Conservation (phyloP, 2,113 vertebrate species). For the Rattus rattus region DNA sequence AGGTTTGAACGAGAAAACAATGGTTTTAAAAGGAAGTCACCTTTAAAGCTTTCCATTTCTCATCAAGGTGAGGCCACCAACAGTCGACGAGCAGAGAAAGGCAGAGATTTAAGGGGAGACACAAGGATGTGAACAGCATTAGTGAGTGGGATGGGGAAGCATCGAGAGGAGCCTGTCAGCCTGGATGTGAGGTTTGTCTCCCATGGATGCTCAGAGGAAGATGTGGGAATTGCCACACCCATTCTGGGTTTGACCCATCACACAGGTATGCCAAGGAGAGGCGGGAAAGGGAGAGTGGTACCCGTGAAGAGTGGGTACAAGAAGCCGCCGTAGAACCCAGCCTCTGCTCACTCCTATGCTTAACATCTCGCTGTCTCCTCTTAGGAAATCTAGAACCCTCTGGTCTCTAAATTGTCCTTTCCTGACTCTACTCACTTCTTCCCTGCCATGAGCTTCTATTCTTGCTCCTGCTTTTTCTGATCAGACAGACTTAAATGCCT, state of each 20-base stretch:
- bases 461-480: neutral
- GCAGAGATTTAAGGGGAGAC: neutral
- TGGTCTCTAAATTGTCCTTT: neutral
- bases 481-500: neutral
- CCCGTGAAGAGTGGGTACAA: neutral
- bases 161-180: neutral
- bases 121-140: neutral
- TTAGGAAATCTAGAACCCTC: neutral
- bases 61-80: neutral
- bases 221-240: neutral
- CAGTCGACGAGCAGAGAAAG: neutral
- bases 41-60: slow-evolving; percentile 5
- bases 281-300: neutral
- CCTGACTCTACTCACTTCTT: neutral
- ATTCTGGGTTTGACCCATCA: neutral
- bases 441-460: neutral
- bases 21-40: neutral
- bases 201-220: neutral
- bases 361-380: neutral
- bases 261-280: neutral
- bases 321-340: neutral
- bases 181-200: neutral
- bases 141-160: neutral
- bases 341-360: neutral
- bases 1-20: neutral